These are phyloP conservation scores for Lichenostomus cassidix DNA, from an alignment of 2,113 vertebrate species.

Conservation along the genomic window DNA sequence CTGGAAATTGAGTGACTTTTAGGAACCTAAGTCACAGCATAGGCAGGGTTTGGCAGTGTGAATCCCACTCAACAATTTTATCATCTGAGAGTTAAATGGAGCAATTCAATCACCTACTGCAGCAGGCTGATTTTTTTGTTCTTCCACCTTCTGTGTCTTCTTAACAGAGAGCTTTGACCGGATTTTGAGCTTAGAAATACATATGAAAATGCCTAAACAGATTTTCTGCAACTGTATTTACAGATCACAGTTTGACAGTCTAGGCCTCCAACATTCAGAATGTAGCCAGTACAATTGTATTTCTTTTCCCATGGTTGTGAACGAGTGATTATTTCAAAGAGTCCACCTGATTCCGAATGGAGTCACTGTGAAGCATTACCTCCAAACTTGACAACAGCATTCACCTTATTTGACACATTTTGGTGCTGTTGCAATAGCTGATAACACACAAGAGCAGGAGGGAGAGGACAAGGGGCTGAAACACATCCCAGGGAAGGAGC, in stretches of 20 bases:
- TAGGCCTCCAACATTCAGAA: not conserved
- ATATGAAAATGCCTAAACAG: not conserved
- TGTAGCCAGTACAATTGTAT: not conserved
- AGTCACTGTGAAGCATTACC: not conserved
- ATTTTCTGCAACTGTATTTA: not conserved
- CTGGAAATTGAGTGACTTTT: not conserved
- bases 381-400: not conserved
- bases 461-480: not conserved
- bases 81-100: not conserved
- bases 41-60: not conserved
- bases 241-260: not conserved
- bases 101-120: not conserved
- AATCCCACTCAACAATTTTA: not conserved
- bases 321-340: not conserved
- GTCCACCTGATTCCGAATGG: not conserved
- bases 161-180: not conserved
- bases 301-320: not conserved
- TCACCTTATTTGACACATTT: slow-evolving; percentile 24
- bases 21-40: not conserved
- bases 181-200: not conserved
- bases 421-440: slow-evolving; percentile 21
- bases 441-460: not conserved
- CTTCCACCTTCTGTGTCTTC: not conserved
- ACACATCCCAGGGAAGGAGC: slow-evolving; percentile 2
- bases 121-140: not conserved